phyloP scores from a whole-genome alignment of 2,797 vertebrate species.

The Manis javanica region DNA sequence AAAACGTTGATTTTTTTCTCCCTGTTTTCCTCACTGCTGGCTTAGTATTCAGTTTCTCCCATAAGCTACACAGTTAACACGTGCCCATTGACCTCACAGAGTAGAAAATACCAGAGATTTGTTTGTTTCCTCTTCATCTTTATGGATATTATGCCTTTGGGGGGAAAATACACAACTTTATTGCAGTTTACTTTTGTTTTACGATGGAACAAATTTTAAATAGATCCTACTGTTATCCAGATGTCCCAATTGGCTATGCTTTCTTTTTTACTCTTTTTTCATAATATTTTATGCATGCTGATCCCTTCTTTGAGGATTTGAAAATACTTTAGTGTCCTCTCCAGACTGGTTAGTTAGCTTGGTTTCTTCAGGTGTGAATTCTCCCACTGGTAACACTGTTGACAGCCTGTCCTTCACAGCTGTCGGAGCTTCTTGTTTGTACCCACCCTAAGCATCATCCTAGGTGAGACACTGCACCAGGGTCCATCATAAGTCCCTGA shows the following conservation, averaged over 20 bases:
- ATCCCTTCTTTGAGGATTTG: not conserved
- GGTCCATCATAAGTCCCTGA: not conserved
- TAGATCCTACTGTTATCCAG: not conserved
- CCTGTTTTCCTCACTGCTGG: not conserved
- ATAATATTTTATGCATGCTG: not conserved
- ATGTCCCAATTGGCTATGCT: not conserved
- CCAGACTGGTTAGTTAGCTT: not conserved
- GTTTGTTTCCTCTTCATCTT: not conserved
- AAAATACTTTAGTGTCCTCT: not conserved
- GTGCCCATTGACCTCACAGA: not conserved
- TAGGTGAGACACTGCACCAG: not conserved
- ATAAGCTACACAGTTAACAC: not conserved
- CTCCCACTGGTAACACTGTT: not conserved
- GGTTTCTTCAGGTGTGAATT: not conserved
- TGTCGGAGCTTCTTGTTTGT: not conserved
- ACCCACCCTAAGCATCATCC: not conserved
- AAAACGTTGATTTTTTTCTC: not conserved
- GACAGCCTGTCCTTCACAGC: not conserved
- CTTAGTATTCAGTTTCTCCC: not conserved
- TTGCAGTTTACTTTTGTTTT: not conserved
- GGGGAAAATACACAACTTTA: not conserved
- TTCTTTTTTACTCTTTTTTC: not conserved
- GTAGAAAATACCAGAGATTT: not conserved
- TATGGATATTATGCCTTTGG: not conserved
- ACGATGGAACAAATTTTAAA: not conserved